Evolutionary conservation across 2,113 vertebrate species (phyloP).

Genomic region (Chrysochloris asiatica): DNA sequence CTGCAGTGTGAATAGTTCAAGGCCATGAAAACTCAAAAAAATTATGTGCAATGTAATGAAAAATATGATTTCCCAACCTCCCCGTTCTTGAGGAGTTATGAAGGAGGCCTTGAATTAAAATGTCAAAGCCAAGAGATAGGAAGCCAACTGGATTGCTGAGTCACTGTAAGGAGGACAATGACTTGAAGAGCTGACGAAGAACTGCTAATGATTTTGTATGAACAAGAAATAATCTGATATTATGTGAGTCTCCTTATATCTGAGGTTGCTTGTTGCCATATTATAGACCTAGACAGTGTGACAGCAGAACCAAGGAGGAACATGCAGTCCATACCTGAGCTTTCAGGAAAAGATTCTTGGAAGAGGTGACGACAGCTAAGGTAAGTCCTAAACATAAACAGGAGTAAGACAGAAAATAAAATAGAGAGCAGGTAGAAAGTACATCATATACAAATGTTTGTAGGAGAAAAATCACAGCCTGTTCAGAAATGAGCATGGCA

Average conservation of each 20-base stretch:
- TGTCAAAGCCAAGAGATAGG: neutral
- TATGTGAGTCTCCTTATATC: neutral
- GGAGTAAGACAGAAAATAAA: too few species aligned
- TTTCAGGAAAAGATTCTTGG: too few species aligned
- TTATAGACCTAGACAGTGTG: neutral
- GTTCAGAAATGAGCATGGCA: too few species aligned
- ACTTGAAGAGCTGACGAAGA: neutral
- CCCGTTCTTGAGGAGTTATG: too few species aligned
- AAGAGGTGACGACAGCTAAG: too few species aligned
- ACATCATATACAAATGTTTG: too few species aligned
- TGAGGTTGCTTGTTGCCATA: neutral
- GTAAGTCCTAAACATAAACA: too few species aligned
- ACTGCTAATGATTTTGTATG: neutral
- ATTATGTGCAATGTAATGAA: neutral
- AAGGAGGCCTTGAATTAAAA: neutral
- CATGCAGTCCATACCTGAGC: too few species aligned
- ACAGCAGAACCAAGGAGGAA: too few species aligned
- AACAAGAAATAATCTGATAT: too few species aligned
- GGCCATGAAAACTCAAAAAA: neutral
- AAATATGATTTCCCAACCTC: neutral
- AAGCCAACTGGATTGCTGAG: neutral
- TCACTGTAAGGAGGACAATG: neutral
- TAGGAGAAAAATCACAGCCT: too few species aligned
- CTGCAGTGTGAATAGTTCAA: neutral
- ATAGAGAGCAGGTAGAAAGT: too few species aligned